A percentile compares a stretch with the other conserved stretches of the same genome.
These are phyloP conservation scores for Mergus octosetaceus DNA, from an alignment of 2,797 vertebrate species.

Conservation along the genomic window DNA sequence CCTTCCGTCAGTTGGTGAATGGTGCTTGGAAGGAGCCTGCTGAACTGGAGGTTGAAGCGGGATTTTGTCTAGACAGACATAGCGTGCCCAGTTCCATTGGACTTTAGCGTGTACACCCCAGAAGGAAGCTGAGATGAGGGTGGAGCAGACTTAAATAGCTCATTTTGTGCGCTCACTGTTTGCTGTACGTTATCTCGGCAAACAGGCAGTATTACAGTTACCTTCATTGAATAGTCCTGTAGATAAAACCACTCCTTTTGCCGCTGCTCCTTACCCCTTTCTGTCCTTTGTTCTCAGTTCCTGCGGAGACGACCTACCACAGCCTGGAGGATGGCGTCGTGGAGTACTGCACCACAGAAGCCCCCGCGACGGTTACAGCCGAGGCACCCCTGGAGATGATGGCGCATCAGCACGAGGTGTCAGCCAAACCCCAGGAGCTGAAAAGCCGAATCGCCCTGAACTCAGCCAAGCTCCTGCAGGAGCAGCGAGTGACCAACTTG, in stretches of 20 bases:
- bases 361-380: slow-evolving; percentile 76
- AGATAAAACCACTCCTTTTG: not conserved
- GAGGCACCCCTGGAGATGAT: slow-evolving; percentile 90
- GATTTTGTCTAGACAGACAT: slow-evolving; percentile 1
- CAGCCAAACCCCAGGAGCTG: slow-evolving; percentile 91
- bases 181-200: slow-evolving; percentile 53
- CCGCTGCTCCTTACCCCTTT: slow-evolving; percentile 22
- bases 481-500: slow-evolving; percentile 94
- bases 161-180: slow-evolving; percentile 2
- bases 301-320: slow-evolving; percentile 90
- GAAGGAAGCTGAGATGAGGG: slow-evolving; percentile 3
- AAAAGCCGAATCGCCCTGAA: slow-evolving; percentile 96
- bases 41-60: not conserved
- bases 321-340: slow-evolving; percentile 92
- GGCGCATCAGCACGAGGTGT: slow-evolving; percentile 81
- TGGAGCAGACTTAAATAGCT: slow-evolving; percentile 47
- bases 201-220: slow-evolving; percentile 26
- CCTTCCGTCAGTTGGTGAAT: not conserved
- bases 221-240: slow-evolving; percentile 22
- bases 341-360: slow-evolving; percentile 94
- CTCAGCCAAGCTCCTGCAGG: slow-evolving; percentile 94
- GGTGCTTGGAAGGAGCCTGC: not conserved
- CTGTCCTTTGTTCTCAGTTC: slow-evolving; percentile 65
- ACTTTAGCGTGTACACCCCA: not conserved
- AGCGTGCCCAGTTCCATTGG: not conserved